A percentile compares a stretch with the other conserved stretches of the same genome.
Conservation (phyloP, 23 tunicate genomes). For the Aplidium turbinatum region DNA sequence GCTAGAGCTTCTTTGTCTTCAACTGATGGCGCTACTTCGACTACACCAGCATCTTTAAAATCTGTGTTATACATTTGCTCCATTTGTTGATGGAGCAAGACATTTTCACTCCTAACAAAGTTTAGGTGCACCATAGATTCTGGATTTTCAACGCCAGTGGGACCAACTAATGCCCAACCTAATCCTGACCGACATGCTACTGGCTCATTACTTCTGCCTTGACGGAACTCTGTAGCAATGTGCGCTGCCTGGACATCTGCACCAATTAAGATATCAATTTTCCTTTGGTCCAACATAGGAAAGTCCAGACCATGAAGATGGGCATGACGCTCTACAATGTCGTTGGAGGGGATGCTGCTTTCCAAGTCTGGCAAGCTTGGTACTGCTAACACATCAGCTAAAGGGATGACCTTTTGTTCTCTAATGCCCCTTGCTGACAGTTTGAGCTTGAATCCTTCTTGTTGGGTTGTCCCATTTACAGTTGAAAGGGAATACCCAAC, state of each 20-base stretch:
- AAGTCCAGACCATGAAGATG: conserved; percentile 4
- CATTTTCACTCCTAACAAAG: not conserved
- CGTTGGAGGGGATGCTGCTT: conserved; percentile 2
- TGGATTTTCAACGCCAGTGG: not conserved
- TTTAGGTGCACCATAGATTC: not conserved
- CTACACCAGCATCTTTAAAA: not conserved
- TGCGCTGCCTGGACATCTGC: not conserved
- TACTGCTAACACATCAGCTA: too few relatives aligned
- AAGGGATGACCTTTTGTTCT: too few relatives aligned
- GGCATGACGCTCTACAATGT: not conserved
- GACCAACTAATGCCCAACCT: conserved; percentile 16
- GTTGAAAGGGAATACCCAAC: too few relatives aligned
- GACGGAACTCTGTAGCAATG: conserved; percentile 3
- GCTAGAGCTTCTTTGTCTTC: conserved; percentile 8
- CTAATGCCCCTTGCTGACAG: too few relatives aligned
- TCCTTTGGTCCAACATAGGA: not conserved
- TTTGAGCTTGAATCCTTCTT: too few relatives aligned
- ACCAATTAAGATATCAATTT: conserved; percentile 18
- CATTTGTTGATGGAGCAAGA: not conserved
- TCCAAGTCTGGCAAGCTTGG: not conserved
- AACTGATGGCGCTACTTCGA: not conserved
- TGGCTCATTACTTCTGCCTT: not conserved
- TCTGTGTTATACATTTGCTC: not conserved
- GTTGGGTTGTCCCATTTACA: too few relatives aligned
- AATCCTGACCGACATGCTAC: not conserved